Percentiles rank a stretch among this genome's conserved stretches.
Conservation (phyloP, 2,113 vertebrate genomes). For the Lampris incognitus region DNA sequence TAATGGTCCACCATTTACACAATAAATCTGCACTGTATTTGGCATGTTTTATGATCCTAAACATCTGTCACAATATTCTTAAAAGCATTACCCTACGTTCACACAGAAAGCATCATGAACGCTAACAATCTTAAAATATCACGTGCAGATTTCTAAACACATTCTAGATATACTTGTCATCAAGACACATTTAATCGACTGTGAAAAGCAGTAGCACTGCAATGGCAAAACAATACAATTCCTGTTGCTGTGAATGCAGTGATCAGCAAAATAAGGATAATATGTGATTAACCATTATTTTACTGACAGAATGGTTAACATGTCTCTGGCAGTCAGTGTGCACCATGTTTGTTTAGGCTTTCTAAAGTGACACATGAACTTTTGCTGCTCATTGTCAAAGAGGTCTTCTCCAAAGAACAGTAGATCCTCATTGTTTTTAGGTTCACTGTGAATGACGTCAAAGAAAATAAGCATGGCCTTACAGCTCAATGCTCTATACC, state of each 20-base stretch:
- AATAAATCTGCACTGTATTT: too few relatives aligned
- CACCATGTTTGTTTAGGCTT: constrained; percentile 55
- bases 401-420: not conserved
- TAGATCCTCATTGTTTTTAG: constrained; percentile 31
- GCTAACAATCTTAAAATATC: too few relatives aligned
- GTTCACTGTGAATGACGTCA: constrained; percentile 45
- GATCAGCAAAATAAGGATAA: too few relatives aligned
- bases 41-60: too few relatives aligned
- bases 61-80: too few relatives aligned
- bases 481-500: constrained; percentile 32
- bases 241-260: not conserved
- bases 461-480: constrained; percentile 18
- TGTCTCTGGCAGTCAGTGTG: not conserved
- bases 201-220: too few relatives aligned
- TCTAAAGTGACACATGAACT: constrained; percentile 40
- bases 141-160: not conserved
- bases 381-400: constrained; percentile 19
- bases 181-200: too few relatives aligned
- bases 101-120: too few relatives aligned
- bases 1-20: too few relatives aligned
- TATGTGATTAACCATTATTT: too few relatives aligned
- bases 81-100: too few relatives aligned
- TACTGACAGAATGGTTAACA: constrained; percentile 4
- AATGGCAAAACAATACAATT: not conserved
- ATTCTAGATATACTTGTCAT: too few relatives aligned